Base-by-base conservation (phyloP, 2,113 vertebrate genomes). In the Panthera uncia region DNA sequence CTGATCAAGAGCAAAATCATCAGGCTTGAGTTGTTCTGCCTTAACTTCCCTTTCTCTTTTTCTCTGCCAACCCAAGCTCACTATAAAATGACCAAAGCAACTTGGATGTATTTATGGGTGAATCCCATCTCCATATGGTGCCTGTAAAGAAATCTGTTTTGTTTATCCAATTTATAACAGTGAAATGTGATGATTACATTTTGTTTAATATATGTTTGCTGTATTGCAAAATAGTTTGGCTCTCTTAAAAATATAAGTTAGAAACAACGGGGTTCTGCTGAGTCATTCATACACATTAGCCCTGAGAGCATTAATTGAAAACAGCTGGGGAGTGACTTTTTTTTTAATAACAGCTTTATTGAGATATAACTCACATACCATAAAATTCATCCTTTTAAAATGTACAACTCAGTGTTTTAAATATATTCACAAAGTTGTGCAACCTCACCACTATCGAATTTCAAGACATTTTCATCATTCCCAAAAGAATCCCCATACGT, bases 101-200 rank as follows among this genome's bases (percentile, higher is more conserved):
- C 61, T 66, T 84, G 41, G 38, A 71, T 89, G 18, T 81, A 10
- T 66, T 45, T 94, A 38, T 31, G 63, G 88, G n/a, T 80, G 38
- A 95, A 90, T 69, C n/a, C 33, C 36, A 95, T 78, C 41, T 92
- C 83, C 69, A 90, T 61, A 71, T 79, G 80, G 38, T 92, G 23
- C 90, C 93, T 89, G 27, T 93, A 92, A 93, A 95, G 89, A 96
- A 97, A 86, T 81, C 48, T 84, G 63, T 81, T 95, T 93, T 65
- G 33, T 69, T 91, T 89, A 76, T 81, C 74, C 38, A 48, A 38
- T 84, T 85, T 89, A 15, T 69, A 83, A 68, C 45, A 93, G 21
- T 81, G 63, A 73, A 83, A 80, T 29, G 82, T 66, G 55, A 68
- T 86, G 74, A 55, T 73, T 88, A 52, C 55, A 92, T 87, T 81